Percentiles rank a stretch among this genome's conserved stretches.
Evolutionary conservation across 2,888 invertebrate species (phyloP).

Genomic region (Acleris cristana): DNA sequence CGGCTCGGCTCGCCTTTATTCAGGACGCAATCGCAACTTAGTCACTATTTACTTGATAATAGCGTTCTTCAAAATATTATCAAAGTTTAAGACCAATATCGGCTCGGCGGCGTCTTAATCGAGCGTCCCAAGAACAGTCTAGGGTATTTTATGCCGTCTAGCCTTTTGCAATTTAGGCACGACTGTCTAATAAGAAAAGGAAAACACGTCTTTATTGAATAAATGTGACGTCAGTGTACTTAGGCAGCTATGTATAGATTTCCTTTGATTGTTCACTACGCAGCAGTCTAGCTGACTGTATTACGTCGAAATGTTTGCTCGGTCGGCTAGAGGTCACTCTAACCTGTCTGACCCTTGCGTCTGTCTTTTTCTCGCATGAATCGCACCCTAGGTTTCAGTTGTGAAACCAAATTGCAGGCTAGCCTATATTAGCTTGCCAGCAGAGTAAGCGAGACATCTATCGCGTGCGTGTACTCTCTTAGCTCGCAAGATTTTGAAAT

Average conservation of each 20-base stretch:
- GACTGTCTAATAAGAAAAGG: background rate
- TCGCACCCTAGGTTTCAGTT: constrained; percentile 22
- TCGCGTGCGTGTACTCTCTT: background rate
- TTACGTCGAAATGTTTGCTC: constrained; percentile 34
- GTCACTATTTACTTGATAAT: constrained; percentile 22
- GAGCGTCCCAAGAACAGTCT: no score
- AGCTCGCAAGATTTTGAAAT: background rate
- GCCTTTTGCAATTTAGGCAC: background rate
- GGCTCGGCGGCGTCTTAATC: no score
- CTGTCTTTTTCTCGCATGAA: constrained; percentile 34
- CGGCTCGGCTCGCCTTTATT: constrained; percentile 37
- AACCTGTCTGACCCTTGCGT: constrained; percentile 49
- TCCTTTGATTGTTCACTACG: constrained; percentile 25
- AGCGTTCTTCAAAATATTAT: background rate
- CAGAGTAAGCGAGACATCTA: constrained; percentile 14
- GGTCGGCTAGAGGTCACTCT: constrained; percentile 49
- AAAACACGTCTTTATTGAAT: constrained; percentile 10
- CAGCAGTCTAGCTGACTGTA: constrained; percentile 40
- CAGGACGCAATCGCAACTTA: constrained; percentile 36
- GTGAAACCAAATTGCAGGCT: constrained; percentile 8
- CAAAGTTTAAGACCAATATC: background rate
- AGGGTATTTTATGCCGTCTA: background rate
- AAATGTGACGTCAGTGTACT: constrained; percentile 9
- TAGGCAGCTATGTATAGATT: constrained; percentile 17
- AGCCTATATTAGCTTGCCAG: constrained; percentile 7